Evolutionary conservation across 2,888 invertebrate species (phyloP), one percentile per base, ranked within the genome.

Genomic region (Eledone cirrhosa): DNA sequence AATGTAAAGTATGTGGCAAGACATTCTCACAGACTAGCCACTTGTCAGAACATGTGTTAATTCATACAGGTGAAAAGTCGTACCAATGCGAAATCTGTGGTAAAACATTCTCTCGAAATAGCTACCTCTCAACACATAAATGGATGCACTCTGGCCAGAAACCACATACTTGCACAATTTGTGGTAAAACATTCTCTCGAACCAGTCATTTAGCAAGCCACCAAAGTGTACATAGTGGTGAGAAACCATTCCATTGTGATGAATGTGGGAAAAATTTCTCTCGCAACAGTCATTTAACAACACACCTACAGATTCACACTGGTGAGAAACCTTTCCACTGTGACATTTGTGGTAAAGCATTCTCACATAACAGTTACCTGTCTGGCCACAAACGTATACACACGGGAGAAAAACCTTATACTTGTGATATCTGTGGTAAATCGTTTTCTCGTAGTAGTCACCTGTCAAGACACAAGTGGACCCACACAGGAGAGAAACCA

Each of bases 171-270:
- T 72, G 72, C 14, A 41, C n/a, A 41, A 72, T 72, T n/a, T 72
- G 72, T 22, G 72, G 33, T 31, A 72, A 72, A 3, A 72, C 31
- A 7, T 72, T 72, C 22, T n/a, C 29, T 22, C 41, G 31, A n/a
- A 72, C 33, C 22, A 72, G 72, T n/a, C 33, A 72, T 19, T n/a
- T 72, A 1, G 33, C 41, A 22, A 22, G 72, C 4, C 72, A 72
- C n/a, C 33, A 41, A 22, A 31, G 72, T 14, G 41, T n/a, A 72
- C 72, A 72, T 13, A 72, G 33, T 13, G 72, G 72, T n/a, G 72
- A 72, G 72, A 72, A 72, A 41, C 72, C 72, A n/a, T 72, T 72
- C 19, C 72, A 41, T 0, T 72, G 72, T 72, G 41, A 72, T 22
- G 29, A 41, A 4, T 72, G 72, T 41, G n/a, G 41, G n/a, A 72